Evolutionary conservation across 2,113 vertebrate genomes (phyloP).

Genomic region (Chloropsis hardwickii): DNA sequence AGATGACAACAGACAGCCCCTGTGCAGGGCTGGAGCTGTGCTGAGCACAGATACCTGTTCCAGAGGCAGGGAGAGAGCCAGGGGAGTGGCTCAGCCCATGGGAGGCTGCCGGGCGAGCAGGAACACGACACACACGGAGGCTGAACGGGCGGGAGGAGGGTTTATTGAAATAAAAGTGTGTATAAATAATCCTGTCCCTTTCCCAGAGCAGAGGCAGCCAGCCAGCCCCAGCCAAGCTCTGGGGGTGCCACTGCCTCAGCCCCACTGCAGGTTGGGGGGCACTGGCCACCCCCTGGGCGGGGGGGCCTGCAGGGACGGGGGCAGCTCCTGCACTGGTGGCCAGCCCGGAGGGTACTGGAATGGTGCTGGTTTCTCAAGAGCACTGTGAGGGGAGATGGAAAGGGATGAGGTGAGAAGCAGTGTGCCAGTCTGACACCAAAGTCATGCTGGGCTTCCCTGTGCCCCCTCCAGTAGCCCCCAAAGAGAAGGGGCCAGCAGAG

Average conservation of each 20-base stretch:
- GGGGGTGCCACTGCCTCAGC: constrained; percentile 46
- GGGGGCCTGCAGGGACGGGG: constrained; percentile 75
- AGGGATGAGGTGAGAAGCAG: not conserved
- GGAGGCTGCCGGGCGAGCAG: not conserved
- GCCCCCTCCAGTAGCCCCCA: not conserved
- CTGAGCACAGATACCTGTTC: fast-evolving
- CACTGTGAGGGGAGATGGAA: constrained; percentile 15
- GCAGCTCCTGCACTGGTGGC: constrained; percentile 77
- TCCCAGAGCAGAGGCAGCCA: not conserved
- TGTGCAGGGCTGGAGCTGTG: fast-evolving
- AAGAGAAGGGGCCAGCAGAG: not conserved
- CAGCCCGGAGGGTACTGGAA: constrained; percentile 78
- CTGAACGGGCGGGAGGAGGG: fast-evolving
- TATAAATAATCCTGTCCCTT: not conserved
- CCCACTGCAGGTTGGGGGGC: constrained; percentile 73
- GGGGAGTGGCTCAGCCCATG: fast-evolving
- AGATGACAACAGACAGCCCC: not conserved
- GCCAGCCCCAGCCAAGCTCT: not conserved
- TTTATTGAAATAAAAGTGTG: not conserved
- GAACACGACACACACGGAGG: fast-evolving
- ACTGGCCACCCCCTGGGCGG: constrained; percentile 59
- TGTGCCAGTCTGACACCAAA: not conserved
- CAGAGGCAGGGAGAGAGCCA: not conserved
- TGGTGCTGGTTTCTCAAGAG: constrained; percentile 3
- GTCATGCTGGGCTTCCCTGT: not conserved